These are phyloP conservation scores for Urophycis tenuis DNA, from an alignment of 2,797 vertebrate genomes.

Conservation along the genomic window DNA sequence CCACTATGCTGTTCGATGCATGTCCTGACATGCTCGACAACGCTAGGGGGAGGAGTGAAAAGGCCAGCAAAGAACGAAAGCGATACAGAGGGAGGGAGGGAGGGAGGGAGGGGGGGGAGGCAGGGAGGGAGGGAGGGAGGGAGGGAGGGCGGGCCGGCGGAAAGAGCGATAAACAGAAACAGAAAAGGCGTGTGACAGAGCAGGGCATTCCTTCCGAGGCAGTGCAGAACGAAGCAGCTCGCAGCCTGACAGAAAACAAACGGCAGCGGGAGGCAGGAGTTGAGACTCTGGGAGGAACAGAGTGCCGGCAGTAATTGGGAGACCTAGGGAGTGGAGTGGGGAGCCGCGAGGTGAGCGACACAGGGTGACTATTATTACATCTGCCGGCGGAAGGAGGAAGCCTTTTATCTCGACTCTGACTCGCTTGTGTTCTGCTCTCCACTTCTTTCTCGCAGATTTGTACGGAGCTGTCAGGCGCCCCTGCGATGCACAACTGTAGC, in stretches of 20 bases:
- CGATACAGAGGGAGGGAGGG: constrained; percentile 33
- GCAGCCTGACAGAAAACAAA: not conserved
- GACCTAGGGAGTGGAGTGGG: constrained; percentile 14
- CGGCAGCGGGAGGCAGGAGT: constrained; percentile 8
- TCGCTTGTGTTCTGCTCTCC: constrained; percentile 31
- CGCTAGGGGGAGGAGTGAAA: constrained; percentile 56
- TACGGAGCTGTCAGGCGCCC: constrained; percentile 19
- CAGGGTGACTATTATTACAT: constrained; percentile 31
- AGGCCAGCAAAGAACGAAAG: constrained; percentile 25
- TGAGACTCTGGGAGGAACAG: not conserved
- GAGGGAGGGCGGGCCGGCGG: constrained; percentile 40
- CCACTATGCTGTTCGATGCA: constrained; percentile 38
- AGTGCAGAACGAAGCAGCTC: constrained; percentile 1
- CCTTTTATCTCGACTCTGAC: constrained; percentile 16
- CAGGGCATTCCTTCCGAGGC: constrained; percentile 39
- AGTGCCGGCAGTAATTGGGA: constrained; percentile 26
- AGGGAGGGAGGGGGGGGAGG: constrained; percentile 36
- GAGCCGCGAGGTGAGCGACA: constrained; percentile 33
- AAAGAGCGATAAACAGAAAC: constrained; percentile 30
- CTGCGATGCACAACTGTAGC: constrained; percentile 13
- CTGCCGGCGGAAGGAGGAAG: constrained; percentile 30
- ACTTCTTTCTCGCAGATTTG: constrained; percentile 28
- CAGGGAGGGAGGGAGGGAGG: constrained; percentile 43
- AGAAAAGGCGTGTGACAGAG: constrained; percentile 48
- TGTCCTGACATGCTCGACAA: constrained; percentile 65